Evolutionary conservation across 2,113 vertebrate genomes (phyloP).

Genomic region (Phrynosoma blainvillii): DNA sequence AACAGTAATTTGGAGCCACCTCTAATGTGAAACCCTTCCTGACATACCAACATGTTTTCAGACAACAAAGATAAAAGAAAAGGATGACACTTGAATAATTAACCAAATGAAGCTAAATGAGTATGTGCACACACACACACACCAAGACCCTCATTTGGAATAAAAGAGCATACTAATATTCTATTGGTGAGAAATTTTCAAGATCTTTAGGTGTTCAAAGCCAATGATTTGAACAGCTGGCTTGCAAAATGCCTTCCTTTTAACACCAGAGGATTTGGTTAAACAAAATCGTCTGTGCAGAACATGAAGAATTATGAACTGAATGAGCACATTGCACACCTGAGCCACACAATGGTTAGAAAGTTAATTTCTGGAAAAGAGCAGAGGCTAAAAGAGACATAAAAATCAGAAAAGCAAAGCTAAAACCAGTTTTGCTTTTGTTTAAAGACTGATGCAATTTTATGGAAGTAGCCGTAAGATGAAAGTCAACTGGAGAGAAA

Average conservation of each 20-base stretch:
- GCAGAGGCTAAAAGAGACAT: slow-evolving; percentile 31
- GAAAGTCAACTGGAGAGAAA: neutral
- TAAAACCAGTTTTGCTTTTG: neutral
- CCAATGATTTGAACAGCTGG: slow-evolving; percentile 59
- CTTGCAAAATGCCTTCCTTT: slow-evolving; percentile 18
- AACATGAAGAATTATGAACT: slow-evolving; percentile 14
- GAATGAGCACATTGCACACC: slow-evolving; percentile 50
- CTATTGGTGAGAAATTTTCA: slow-evolving; percentile 28
- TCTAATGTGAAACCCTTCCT: neutral
- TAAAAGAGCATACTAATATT: slow-evolving; percentile 52
- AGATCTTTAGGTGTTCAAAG: slow-evolving; percentile 53
- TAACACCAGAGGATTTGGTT: slow-evolving; percentile 29
- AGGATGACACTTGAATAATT: slow-evolving; percentile 66
- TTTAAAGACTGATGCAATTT: neutral
- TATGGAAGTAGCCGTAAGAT: neutral
- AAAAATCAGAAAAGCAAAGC: slow-evolving; percentile 43
- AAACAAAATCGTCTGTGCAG: slow-evolving; percentile 51
- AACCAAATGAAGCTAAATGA: slow-evolving; percentile 58
- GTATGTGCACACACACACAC: slow-evolving; percentile 43
- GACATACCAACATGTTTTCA: slow-evolving; percentile 53
- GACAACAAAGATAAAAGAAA: slow-evolving; percentile 57
- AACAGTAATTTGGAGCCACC: neutral
- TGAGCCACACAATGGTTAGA: slow-evolving; percentile 29
- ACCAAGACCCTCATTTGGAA: slow-evolving; percentile 63
- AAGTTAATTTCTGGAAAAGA: slow-evolving; percentile 58